Base-by-base conservation (phyloP, 1,140 invertebrate genomes). In the Trachymyrmex septentrionalis region DNA sequence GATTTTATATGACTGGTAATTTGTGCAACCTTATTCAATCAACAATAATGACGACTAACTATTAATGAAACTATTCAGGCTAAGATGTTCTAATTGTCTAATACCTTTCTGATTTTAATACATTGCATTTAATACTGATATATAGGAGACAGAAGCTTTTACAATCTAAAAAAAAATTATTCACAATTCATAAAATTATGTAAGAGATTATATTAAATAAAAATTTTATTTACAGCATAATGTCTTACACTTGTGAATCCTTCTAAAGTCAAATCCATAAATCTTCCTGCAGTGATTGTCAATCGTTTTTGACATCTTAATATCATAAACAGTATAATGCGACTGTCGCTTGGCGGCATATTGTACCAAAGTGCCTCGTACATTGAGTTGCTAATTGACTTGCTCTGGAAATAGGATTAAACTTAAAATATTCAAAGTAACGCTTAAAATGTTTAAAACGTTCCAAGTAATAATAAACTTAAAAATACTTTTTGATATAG, bases 271-370 rank as follows among this genome's bases (percentile, higher is more conserved):
- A 91, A 61, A 24, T 88, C 69, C 1, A 80, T 59, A 48, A 91
- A 30, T 85, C 84, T 87, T 57, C 90, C 90, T 38, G 86, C 80
- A 2, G 89, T 88, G n/a, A 91, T 84, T 12, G 80, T 88, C 34
- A 90, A 78, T n/a, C 30, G 61, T 48, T 77, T 88, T 48, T 91
- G 90, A 7, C 84, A 88, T 78, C 89, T 88, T 19, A 81, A 16
- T 12, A 91, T 86, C 24, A 91, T 55, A 30, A 91, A 76, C 19
- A 87, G 9, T 44, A 91, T 57, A n/a, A 82, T 7, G 7, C 77
- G 75, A 76, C 57, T 84, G 0, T 91, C 66, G 10, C 14, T 67
- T 10, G 87, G 64, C 1, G 75, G 12, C 3, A 90, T 6, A 14
- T 85, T 10, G 2, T 91, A 91, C 90, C 90, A 91, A 5, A 73